Base-by-base conservation (phyloP, 2,797 vertebrate species). In the Mormyrus hasselquistii region DNA sequence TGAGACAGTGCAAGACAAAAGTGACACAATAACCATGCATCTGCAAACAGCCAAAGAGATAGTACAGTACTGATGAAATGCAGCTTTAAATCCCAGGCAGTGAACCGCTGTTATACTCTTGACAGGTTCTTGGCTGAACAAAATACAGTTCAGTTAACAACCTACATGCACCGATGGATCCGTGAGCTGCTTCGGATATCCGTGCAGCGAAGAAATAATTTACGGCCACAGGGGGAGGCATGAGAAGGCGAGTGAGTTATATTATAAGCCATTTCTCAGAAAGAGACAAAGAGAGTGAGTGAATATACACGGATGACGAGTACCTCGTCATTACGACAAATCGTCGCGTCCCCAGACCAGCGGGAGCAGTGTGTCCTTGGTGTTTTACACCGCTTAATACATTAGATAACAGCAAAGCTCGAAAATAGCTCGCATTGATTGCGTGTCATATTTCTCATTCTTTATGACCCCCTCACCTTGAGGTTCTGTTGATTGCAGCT, bases 341-440 rank as follows among this genome's bases (percentile, higher is more conserved):
- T 85, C 22, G 53, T 4, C 86, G 34, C 12, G 38, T n/a, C n/a
- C 16, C 57, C 29, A 38, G 55, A 14, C 50, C 10, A 14, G 62
- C 3, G 19, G 90, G 90, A 93, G 93, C 92, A 91, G 2, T 5
- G 73, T 92, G 93, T 90, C 95, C 93, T 95, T 94, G 92, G 91
- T 89, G 89, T 91, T 93, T 94, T 94, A 94, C 94, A 94, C 93
- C 92, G 92, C 34, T 91, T 91, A 93, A 90, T 95, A 94, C 95
- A 95, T 95, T 93, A 94, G 93, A 92, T 94, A 93, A 95, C 94
- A 93, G 90, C 93, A 91, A 88, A 87, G 91, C 92, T 92, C 94
- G 92, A 94, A 96, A 96, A 96, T 96, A 96, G 95, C 93, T 87
- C 82, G 16, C 88, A 96, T 96, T 94, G 90, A 96, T 96, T 92